Evolutionary conservation across 2,113 vertebrate species (phyloP).

Genomic region (Cochlearius cochlearius): DNA sequence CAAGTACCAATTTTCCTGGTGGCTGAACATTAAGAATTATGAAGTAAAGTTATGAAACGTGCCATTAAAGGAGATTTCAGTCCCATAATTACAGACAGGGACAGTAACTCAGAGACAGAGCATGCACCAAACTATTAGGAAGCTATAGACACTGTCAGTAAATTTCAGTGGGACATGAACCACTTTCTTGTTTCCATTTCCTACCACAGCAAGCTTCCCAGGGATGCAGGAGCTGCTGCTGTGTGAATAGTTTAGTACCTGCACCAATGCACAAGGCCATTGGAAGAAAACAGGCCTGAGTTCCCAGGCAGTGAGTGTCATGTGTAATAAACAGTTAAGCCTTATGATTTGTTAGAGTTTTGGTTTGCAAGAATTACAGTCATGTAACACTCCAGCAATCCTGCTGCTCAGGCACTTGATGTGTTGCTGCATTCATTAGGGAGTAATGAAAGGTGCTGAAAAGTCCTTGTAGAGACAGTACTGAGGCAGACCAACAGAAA

Average conservation of each 20-base stretch:
- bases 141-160: neutral
- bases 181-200: neutral
- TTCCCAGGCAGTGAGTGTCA: neutral
- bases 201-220: neutral
- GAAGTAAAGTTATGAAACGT: neutral
- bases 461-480: neutral
- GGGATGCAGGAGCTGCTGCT: neutral
- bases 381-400: neutral
- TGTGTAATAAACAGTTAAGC: neutral
- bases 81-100: neutral
- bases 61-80: neutral
- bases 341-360: neutral
- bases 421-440: neutral
- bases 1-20: slow-evolving; percentile 16
- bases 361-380: neutral
- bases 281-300: neutral
- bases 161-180: neutral
- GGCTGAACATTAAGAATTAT: slow-evolving; percentile 25
- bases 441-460: neutral
- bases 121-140: neutral
- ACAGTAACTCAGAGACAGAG: neutral
- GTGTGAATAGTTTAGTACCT: neutral
- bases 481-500: neutral
- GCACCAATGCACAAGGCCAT: neutral
- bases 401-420: neutral